Evolutionary conservation across 2,888 invertebrate species (phyloP).

Genomic region (Lottia gigantea): DNA sequence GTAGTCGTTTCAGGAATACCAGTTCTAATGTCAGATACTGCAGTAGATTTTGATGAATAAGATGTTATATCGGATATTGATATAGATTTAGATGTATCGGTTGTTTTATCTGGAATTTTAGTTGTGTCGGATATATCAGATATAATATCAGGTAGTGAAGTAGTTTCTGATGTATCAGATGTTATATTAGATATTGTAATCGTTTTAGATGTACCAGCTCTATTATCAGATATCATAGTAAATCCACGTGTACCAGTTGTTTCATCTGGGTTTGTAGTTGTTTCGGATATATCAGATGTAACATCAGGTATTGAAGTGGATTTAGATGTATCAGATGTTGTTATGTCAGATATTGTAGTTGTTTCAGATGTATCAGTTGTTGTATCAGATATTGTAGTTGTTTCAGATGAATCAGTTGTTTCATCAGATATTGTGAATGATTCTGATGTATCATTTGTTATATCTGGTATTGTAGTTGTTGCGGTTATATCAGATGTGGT

Average conservation of each 20-base stretch:
- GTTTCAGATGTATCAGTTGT: background rate
- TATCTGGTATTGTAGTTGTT: background rate
- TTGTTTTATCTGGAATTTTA: background rate
- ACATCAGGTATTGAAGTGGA: background rate
- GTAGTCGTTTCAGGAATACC: background rate
- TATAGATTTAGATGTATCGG: background rate
- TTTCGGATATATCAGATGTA: background rate
- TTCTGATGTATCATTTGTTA: conserved; percentile 2
- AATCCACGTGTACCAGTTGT: too few species aligned
- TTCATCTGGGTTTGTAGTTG: background rate
- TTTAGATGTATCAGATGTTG: background rate
- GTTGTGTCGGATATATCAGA: background rate
- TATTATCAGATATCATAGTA: too few species aligned
- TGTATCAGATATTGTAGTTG: conserved; percentile 5
- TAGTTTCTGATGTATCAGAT: background rate
- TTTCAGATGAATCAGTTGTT: too few species aligned
- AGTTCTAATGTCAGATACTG: background rate
- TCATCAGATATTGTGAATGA: too few species aligned
- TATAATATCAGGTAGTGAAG: background rate
- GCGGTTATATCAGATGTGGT: background rate
- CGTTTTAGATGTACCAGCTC: background rate
- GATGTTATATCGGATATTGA: background rate
- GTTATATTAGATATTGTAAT: background rate
- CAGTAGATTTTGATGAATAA: background rate
- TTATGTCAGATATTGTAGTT: background rate